Base-by-base conservation (phyloP, 2,797 vertebrate genomes). In the Psittacula derbiana region DNA sequence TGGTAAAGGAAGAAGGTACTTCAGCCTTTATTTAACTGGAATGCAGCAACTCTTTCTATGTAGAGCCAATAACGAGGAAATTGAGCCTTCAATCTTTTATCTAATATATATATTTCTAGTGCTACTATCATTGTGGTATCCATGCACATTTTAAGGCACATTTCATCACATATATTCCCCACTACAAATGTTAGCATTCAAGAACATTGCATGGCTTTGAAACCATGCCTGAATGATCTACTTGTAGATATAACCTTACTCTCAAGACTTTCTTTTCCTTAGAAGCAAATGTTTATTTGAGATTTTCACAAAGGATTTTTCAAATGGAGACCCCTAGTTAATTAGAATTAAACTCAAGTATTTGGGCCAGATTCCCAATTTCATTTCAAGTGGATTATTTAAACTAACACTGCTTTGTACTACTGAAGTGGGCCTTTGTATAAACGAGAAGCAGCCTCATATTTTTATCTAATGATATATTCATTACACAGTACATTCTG, bases 241-340 rank as follows among this genome's bases (percentile, higher is more conserved):
- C 12, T 69, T 89, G 64, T 60, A 91, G 46, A 36, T 58, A 66
- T 31, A 78, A 74, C 27, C 21, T 66, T 74, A 53, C 16, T 75
- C 49, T 58, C 23, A 57, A n/a, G 33, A 49, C 9, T 60, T 84
- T 10, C 16, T 84, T 62, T 36, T 93, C 79, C 43, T 74, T 46
- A 71, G 64, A 85, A 87, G 12, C 18, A 75, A 62, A 28, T 60
- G 19, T 27, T 66, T 70, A n/a, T 66, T 47, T 73, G 38, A 93
- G 50, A 88, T 72, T 91, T 93, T 55, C 43, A 83, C 40, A 80
- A 66, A 72, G 50, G 76, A 84, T 93, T 90, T 93, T 93, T 76
- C 44, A 73, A 87, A 88, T 57, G 47, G 66, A n/a, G 28, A 25
- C 7, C 82, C 25, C 52, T 36, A 43, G n/a, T 33, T 86, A 83